phyloP scores from a whole-genome alignment of 64 coral and sea anemone species.

The Montipora foliosa region DNA sequence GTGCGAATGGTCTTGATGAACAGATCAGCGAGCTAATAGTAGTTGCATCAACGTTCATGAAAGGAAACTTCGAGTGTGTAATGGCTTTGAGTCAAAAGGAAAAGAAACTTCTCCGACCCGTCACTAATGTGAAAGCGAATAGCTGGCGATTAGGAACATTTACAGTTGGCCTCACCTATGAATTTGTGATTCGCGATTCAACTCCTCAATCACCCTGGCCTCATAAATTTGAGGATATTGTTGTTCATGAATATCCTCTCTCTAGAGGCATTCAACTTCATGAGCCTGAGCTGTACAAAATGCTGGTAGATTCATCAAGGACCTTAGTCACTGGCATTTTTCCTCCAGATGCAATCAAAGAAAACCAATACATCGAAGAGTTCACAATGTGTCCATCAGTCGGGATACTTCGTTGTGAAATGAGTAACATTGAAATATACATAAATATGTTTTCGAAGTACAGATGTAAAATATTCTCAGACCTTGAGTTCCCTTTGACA shows the following conservation, averaged over 20 bases:
- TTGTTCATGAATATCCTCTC: background rate
- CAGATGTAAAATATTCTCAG: background rate
- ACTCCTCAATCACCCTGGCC: background rate
- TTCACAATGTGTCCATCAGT: background rate
- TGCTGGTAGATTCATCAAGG: background rate
- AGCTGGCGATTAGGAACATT: slow-evolving; percentile 23
- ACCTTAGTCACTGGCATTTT: background rate
- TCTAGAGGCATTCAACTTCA: too few relatives aligned
- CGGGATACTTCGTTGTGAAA: background rate
- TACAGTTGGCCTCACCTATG: slow-evolving; percentile 14
- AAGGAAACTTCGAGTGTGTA: background rate
- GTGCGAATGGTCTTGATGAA: too few relatives aligned
- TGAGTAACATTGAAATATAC: background rate
- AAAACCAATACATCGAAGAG: background rate
- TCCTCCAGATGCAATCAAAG: background rate
- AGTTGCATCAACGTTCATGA: slow-evolving; percentile 40
- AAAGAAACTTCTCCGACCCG: slow-evolving; percentile 11
- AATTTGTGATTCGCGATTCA: background rate
- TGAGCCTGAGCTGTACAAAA: background rate
- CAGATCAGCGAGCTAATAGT: background rate
- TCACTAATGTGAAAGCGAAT: slow-evolving; percentile 16
- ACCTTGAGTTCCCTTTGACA: background rate
- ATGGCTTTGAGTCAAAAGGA: slow-evolving; percentile 16
- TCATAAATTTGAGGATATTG: slow-evolving; percentile 10
- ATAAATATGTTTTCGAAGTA: background rate